Percentiles rank a stretch among this genome's conserved stretches.
These are phyloP conservation scores for Amiota minor DNA, from an alignment of 2,888 invertebrate genomes.

Conservation along the genomic window DNA sequence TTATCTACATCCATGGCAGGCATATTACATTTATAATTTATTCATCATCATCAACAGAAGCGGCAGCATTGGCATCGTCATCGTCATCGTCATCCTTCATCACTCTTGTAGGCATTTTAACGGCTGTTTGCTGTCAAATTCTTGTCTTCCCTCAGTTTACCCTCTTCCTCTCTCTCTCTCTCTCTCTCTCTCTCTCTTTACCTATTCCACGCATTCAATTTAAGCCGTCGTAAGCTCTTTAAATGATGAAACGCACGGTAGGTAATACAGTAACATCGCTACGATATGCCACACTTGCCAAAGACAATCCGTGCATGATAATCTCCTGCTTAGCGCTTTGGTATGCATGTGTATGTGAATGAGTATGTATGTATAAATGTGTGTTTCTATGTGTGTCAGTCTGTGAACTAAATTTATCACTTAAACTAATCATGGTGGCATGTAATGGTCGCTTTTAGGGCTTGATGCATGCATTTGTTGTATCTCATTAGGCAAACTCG, in stretches of 20 bases:
- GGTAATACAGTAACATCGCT: too few species aligned
- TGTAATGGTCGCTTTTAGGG: background rate
- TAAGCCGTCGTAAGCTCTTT: background rate
- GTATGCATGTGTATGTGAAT: background rate
- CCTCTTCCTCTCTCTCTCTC: background rate
- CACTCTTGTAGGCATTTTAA: background rate
- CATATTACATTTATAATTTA: too few species aligned
- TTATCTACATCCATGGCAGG: too few species aligned
- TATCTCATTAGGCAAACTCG: too few species aligned
- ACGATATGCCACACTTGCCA: background rate
- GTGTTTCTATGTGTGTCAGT: background rate
- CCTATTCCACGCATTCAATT: background rate
- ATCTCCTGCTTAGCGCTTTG: background rate
- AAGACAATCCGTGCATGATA: conserved; percentile 23
- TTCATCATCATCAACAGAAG: too few species aligned
- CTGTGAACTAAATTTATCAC: conserved; percentile 5
- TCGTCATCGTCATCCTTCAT: background rate
- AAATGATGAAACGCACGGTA: background rate
- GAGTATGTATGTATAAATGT: too few species aligned
- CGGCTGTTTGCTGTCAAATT: background rate
- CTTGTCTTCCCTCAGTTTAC: background rate
- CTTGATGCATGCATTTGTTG: background rate
- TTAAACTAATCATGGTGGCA: background rate
- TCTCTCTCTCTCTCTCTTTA: too few species aligned
- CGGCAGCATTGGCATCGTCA: too few species aligned